Base-by-base conservation (phyloP, 1,140 invertebrate genomes). In the Mercenaria mercenaria region DNA sequence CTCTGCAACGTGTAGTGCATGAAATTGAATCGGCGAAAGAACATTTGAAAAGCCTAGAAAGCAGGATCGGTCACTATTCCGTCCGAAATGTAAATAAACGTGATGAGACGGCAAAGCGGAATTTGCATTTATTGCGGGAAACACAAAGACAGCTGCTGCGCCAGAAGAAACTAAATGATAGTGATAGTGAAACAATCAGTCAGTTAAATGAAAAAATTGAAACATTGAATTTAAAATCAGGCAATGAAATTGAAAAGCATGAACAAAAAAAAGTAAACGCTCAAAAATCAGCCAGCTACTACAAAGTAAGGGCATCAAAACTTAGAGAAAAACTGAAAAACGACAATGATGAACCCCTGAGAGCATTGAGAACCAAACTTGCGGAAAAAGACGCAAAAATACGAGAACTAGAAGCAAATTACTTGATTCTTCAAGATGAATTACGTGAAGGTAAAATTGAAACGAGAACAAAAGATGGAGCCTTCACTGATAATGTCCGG, bases 71-170 rank as follows among this genome's bases (percentile, higher is more conserved):
- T 20, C 80, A 84, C 34, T 85, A 90, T 77, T 84, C 88, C 26
- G 81, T 90, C 4, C n/a, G 47, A 50, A 90, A 84, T 79, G 52
- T 90, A 15, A 83, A 43, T 56, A 84, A 83, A 37, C 69, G 34
- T 43, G 80, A 77, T 64, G 67, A 84, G 72, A 89, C 50, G 20
- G 67, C 67, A 1, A 76, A 50, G 41, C 84, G 61, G 20, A 83
- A 76, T 20, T 43, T 47, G 43, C 64, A 77, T 32, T 32, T 41
- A 39, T 37, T 84, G 20, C 43, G 88, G 26, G 80, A 89, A 20
- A 8, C n/a, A 39, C 67, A 64, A 84, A 29, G 50, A 50, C 47
- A 32, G 10, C 29, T 59, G 34, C 37, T 69, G n/a, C 39, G 26
- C 37, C 41, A 64, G 32, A 32, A 67, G 18, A 67, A 67, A 34